phyloP scores from a whole-genome alignment of 2,113 vertebrate genomes.

The Cathartes aura region DNA sequence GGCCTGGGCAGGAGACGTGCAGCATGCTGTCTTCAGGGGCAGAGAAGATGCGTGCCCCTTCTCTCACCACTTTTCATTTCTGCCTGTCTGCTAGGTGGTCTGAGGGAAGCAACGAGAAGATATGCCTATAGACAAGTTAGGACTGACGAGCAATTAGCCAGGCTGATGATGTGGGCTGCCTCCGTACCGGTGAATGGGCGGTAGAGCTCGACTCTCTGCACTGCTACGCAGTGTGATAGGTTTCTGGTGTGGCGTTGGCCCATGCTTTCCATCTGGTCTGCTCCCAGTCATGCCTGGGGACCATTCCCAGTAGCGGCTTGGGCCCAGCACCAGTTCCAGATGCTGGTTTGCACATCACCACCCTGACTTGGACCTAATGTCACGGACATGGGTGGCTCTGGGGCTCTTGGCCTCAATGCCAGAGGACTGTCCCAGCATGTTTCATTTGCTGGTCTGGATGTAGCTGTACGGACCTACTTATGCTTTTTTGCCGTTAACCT shows the following conservation, averaged over 20 bases:
- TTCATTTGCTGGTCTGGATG: neutral
- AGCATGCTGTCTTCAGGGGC: neutral
- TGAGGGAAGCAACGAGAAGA: neutral
- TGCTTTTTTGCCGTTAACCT: neutral
- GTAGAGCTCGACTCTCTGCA: neutral
- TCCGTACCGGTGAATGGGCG: accelerated
- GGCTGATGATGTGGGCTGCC: neutral
- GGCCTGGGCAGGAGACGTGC: neutral
- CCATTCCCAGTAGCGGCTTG: neutral
- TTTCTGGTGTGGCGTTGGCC: neutral
- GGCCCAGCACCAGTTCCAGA: neutral
- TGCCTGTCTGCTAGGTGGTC: neutral
- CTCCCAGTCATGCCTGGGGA: neutral
- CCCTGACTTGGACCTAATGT: accelerated
- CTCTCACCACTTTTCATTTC: neutral
- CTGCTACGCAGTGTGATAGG: neutral
- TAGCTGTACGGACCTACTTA: neutral
- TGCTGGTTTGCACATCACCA: neutral
- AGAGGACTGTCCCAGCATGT: neutral
- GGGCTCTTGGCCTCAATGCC: neutral
- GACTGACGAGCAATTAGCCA: neutral
- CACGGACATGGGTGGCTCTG: neutral
- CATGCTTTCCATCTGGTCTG: neutral
- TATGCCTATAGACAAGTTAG: neutral
- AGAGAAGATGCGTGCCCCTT: neutral